Evolutionary conservation across 2,888 invertebrate species (phyloP), one percentile per base, ranked within the genome.

Genomic region (Portevinia maculata): DNA sequence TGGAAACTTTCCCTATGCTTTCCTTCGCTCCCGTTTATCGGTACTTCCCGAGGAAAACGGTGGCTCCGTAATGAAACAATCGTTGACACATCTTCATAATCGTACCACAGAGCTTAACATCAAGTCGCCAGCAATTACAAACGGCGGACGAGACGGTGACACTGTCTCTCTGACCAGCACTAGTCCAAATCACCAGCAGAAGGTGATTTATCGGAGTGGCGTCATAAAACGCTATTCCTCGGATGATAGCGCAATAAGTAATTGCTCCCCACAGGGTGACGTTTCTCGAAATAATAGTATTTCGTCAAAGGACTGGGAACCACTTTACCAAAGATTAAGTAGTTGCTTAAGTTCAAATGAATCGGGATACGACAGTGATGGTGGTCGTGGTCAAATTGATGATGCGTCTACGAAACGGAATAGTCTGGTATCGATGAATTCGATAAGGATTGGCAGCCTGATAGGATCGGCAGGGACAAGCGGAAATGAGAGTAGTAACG

Each of bases 361-460:
- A 90, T 96, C 95, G 55, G 96, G 96, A 44, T 96, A 96, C 88
- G 96, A 96, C 88, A 95, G 95, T 89, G 96, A 96, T 88, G 95
- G 96, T 87, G 94, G 95, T 60, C 92, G 93, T 84, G 92, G 92
- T 39, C 81, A 87, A 37, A 86, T 86, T 57, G 87, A 87, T 75
- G 86, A 88, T 65, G 86, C 87, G 44, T 86, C 75, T 84, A 60
- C 79, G 4, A 89, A 90, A 65, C 87, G 89, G 34, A 90, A 90
- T 75, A 90, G 89, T 53, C 84, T 89, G 13, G 88, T 89, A 78
- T 89, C 90, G 53, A 86, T 89, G 52, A 86, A 88, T 76, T 88
- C 90, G 17, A 86, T 88, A 15, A 86, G 88, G 13, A 85, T 87
- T 17, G 62, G 81, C 59, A 48, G 78, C 60, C 67, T 21, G 39